Percentiles rank a stretch among this genome's conserved stretches.
phyloP scores from a whole-genome alignment of 2,888 invertebrate genomes.

The Pachydiplax longipennis region DNA sequence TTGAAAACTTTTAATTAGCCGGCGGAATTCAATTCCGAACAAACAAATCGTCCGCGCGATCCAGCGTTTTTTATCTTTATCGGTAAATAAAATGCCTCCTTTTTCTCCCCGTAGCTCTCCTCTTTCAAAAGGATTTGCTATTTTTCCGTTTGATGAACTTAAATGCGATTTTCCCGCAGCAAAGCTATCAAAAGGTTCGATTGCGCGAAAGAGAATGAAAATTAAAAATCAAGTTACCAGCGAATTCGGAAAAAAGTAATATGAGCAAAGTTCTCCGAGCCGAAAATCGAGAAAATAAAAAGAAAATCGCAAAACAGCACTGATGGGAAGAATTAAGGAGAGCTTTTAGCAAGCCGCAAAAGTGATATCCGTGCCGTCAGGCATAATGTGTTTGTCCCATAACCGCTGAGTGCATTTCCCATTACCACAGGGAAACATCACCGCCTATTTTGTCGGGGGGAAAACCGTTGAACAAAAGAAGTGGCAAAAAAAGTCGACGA shows the following conservation, averaged over 20 bases:
- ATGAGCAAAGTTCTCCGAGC: not conserved
- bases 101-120: not conserved
- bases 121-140: not conserved
- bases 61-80: not conserved
- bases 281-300: not conserved
- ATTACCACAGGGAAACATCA: not conserved
- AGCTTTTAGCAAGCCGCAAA: not conserved
- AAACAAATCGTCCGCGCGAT: not conserved
- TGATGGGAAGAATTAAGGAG: conserved; percentile 1
- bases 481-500: not conserved
- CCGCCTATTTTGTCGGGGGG: not conserved
- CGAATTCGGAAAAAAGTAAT: not conserved
- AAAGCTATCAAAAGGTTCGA: not conserved
- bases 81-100: not conserved
- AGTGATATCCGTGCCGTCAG: not conserved
- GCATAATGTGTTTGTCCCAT: conserved; percentile 1
- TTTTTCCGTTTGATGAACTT: not conserved
- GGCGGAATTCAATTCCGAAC: not conserved
- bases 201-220: not conserved
- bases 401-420: conserved; percentile 1
- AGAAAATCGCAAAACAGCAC: not conserved
- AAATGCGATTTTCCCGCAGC: not conserved
- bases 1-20: not conserved
- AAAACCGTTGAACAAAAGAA: not conserved
- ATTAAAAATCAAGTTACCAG: not conserved